phyloP scores from a whole-genome alignment of 1,140 invertebrate species.

The Aphelinus atriplicis region DNA sequence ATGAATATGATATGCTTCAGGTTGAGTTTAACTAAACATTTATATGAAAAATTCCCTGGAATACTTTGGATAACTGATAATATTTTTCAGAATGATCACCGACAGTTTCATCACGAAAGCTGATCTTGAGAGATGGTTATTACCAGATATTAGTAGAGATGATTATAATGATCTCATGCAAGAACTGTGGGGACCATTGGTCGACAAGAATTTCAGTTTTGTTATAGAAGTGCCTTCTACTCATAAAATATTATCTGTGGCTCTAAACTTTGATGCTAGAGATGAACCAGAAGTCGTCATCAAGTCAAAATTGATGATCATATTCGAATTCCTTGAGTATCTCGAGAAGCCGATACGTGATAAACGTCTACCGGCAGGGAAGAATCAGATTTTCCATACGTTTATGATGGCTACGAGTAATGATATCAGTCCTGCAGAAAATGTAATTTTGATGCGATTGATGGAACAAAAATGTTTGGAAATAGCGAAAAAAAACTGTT shows the following conservation, averaged over 20 bases:
- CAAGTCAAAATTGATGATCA: conserved; percentile 72
- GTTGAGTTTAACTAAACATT: too few relatives aligned
- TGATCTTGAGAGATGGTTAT: conserved; percentile 81
- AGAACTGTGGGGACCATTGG: conserved; percentile 73
- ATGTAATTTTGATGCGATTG: conserved; percentile 78
- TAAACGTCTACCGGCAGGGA: conserved; percentile 70
- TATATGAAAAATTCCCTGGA: too few relatives aligned
- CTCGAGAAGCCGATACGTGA: conserved; percentile 78
- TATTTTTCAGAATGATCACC: conserved; percentile 76
- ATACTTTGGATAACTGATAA: neutral
- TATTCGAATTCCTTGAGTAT: conserved; percentile 83
- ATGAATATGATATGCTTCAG: too few relatives aligned
- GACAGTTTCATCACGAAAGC: conserved; percentile 86
- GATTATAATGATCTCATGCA: conserved; percentile 77
- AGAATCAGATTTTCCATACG: conserved; percentile 80
- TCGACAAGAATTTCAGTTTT: conserved; percentile 78
- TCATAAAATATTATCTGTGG: conserved; percentile 69
- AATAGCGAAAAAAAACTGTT: conserved; percentile 73
- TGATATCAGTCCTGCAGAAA: conserved; percentile 73
- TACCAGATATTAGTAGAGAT: conserved; percentile 69
- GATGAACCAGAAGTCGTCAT: conserved; percentile 80
- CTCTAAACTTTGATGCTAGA: conserved; percentile 81
- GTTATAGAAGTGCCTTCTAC: conserved; percentile 66
- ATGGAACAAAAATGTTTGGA: conserved; percentile 80
- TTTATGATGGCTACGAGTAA: conserved; percentile 85